phyloP scores from a whole-genome alignment of 2,888 invertebrate genomes.

The Halocaridina rubra region DNA sequence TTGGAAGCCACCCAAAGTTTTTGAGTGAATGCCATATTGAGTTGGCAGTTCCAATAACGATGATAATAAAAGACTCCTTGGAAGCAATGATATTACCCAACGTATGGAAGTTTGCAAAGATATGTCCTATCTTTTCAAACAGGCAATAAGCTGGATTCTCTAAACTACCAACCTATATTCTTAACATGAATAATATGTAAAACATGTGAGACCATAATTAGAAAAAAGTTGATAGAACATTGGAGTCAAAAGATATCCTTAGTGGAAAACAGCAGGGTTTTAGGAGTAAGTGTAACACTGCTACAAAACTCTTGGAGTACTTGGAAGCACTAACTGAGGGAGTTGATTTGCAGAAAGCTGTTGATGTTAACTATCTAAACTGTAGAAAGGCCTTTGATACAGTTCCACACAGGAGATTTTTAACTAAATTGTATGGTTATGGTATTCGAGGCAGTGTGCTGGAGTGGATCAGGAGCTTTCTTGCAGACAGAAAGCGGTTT shows the following conservation, averaged over 20 bases:
- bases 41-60: too few species aligned
- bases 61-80: neutral
- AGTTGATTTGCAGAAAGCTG: neutral
- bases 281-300: neutral
- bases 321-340: too few species aligned
- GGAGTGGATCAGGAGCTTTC: neutral
- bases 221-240: neutral
- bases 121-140: neutral
- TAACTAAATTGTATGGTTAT: neutral
- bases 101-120: neutral
- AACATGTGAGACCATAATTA: neutral
- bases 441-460: neutral
- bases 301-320: neutral
- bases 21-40: too few species aligned
- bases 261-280: neutral
- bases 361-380: neutral
- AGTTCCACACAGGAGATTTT: neutral
- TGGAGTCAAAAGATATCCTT: neutral
- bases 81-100: neutral
- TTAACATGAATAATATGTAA: neutral
- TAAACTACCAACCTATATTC: neutral
- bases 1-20: too few species aligned
- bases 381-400: neutral
- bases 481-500: neutral
- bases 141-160: too few species aligned